Evolutionary conservation across 1,140 invertebrate genomes (phyloP).

Genomic region (Kradibia gibbosae): DNA sequence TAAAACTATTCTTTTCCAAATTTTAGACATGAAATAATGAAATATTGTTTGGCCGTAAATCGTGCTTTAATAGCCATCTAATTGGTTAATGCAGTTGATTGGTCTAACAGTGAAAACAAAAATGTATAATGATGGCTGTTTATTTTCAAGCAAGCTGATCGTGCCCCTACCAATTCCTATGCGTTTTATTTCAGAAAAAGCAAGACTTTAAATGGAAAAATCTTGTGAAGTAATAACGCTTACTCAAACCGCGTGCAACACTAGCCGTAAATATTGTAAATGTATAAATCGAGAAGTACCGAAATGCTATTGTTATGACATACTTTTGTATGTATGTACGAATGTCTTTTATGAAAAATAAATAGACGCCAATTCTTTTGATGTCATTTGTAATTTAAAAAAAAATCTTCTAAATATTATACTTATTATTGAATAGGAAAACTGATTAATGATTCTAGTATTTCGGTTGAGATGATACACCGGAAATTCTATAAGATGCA

Average conservation of each 20-base stretch:
- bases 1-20: background rate
- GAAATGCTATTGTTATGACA: constrained; percentile 44
- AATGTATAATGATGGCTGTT: background rate
- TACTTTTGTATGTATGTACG: constrained; percentile 28
- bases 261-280: constrained; percentile 35
- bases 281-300: constrained; percentile 32
- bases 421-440: constrained; percentile 45
- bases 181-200: constrained; percentile 44
- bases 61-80: no score
- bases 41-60: no score
- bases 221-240: constrained; percentile 16
- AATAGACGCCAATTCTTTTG: constrained; percentile 49
- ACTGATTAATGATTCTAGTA: constrained; percentile 50
- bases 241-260: constrained; percentile 5
- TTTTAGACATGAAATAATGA: no score
- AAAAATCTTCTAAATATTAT: constrained; percentile 47
- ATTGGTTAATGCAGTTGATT: background rate
- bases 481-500: constrained; percentile 56
- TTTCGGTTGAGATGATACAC: constrained; percentile 53
- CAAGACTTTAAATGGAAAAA: constrained; percentile 45
- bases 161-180: constrained; percentile 2
- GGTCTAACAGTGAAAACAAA: background rate
- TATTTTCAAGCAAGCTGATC: background rate
- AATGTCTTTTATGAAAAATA: constrained; percentile 33
- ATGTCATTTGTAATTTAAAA: constrained; percentile 53